phyloP scores from a whole-genome alignment of 2,113 vertebrate genomes.

The Gnathonemus echidnorhynchus region DNA sequence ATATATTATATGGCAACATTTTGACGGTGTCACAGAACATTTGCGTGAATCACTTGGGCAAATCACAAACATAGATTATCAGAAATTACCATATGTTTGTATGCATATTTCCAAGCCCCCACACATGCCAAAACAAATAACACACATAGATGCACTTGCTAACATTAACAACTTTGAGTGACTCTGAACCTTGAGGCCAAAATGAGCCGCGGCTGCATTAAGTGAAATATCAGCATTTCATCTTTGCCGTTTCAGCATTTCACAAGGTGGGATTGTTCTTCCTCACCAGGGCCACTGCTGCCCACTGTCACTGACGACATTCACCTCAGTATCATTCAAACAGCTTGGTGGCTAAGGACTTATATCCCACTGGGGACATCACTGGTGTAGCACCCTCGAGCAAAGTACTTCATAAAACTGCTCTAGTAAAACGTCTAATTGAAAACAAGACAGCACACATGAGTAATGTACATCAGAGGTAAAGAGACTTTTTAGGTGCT shows the following conservation, averaged over 20 bases:
- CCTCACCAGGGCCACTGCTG: background rate
- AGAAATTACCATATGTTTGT: background rate
- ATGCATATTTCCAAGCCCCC: background rate
- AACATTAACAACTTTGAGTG: background rate
- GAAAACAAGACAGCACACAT: background rate
- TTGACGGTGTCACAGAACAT: background rate
- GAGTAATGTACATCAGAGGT: background rate
- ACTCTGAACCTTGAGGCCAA: background rate
- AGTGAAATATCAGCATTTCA: slow-evolving; percentile 2
- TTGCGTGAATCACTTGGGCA: background rate
- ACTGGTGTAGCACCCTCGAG: background rate
- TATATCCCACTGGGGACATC: background rate
- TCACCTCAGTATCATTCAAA: background rate
- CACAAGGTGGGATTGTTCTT: background rate
- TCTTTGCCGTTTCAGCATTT: background rate
- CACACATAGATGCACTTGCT: background rate
- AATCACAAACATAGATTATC: background rate
- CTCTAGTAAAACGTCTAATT: background rate
- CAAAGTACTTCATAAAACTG: background rate
- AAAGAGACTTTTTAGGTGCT: background rate
- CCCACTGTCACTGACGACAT: background rate
- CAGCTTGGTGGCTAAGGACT: background rate
- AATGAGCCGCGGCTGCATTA: background rate
- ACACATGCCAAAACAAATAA: background rate
- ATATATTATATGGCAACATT: background rate